These are phyloP conservation scores for Cloeon dipterum DNA, from an alignment of 2,888 invertebrate species.

Conservation along the genomic window DNA sequence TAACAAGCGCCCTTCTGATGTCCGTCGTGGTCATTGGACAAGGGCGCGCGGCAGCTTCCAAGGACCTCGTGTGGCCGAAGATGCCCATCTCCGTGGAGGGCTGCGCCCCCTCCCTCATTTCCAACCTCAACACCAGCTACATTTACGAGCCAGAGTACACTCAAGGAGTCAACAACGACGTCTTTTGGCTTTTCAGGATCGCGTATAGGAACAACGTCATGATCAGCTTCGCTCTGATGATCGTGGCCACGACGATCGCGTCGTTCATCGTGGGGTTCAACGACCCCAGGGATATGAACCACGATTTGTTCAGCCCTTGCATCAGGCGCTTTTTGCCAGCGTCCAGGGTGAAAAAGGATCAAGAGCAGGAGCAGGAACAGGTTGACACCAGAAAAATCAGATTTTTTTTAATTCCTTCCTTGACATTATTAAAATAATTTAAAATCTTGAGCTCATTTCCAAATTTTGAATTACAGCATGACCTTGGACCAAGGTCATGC, in stretches of 20 bases:
- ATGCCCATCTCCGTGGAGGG: not conserved
- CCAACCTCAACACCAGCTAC: too few relatives aligned
- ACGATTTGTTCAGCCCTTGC: slow-evolving; percentile 35
- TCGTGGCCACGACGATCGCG: slow-evolving; percentile 37
- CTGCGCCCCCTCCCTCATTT: too few relatives aligned
- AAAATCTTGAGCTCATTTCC: too few relatives aligned
- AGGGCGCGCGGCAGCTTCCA: slow-evolving; percentile 10
- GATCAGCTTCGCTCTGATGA: slow-evolving; percentile 38
- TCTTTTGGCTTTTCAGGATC: slow-evolving; percentile 28
- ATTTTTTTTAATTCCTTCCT: too few relatives aligned
- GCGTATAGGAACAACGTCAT: slow-evolving; percentile 60
- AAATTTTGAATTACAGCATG: too few relatives aligned
- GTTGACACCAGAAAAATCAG: too few relatives aligned
- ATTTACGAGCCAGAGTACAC: too few relatives aligned
- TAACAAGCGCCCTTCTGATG: not conserved
- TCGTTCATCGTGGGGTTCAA: slow-evolving; percentile 42
- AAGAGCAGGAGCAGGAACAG: too few relatives aligned
- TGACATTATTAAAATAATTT: too few relatives aligned
- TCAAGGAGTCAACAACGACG: slow-evolving; percentile 3
- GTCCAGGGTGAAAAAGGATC: not conserved
- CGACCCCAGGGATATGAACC: slow-evolving; percentile 28
- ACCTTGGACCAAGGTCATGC: too few relatives aligned
- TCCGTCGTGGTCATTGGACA: slow-evolving; percentile 9
- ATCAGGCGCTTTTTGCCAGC: slow-evolving; percentile 26
- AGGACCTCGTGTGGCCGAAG: not conserved